Evolutionary conservation across 2,113 vertebrate genomes (phyloP).

Genomic region (Bufo bufo): DNA sequence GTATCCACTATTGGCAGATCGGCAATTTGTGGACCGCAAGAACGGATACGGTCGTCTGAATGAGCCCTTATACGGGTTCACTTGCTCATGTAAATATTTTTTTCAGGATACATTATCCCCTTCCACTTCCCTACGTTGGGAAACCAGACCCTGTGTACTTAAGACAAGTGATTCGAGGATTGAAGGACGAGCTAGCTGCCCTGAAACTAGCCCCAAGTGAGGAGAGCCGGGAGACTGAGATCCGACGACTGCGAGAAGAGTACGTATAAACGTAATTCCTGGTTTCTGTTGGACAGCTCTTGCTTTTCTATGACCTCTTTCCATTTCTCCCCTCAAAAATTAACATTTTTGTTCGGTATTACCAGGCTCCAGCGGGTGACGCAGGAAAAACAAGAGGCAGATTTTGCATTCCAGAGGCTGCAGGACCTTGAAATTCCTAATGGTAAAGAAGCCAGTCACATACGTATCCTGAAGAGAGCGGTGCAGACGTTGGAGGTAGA

Average conservation of each 20-base stretch:
- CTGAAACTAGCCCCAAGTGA: constrained; percentile 67
- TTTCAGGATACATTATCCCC: constrained; percentile 89
- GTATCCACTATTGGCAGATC: too few relatives aligned
- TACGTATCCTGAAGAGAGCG: constrained; percentile 71
- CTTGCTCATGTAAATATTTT: background rate
- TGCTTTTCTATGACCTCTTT: background rate
- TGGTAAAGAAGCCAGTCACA: constrained; percentile 66
- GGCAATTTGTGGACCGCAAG: too few relatives aligned
- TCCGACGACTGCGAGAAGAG: constrained; percentile 80
- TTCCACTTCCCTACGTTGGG: constrained; percentile 85
- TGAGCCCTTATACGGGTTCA: background rate
- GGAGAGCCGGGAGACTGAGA: constrained; percentile 72
- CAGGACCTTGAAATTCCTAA: constrained; percentile 62
- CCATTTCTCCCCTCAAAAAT: background rate
- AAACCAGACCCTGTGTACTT: constrained; percentile 85
- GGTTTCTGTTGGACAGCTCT: background rate
- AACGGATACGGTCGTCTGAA: too few relatives aligned
- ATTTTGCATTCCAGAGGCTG: constrained; percentile 71
- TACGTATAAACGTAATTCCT: constrained; percentile 63
- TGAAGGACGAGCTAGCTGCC: constrained; percentile 77
- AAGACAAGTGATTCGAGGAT: constrained; percentile 79
- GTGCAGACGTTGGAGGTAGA: constrained; percentile 81
- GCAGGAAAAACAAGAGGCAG: constrained; percentile 79
- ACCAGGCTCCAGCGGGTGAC: constrained; percentile 75
- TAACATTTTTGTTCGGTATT: background rate